Base-by-base conservation (phyloP, 1,140 invertebrate species). In the Cyphomyrmex costatus region DNA sequence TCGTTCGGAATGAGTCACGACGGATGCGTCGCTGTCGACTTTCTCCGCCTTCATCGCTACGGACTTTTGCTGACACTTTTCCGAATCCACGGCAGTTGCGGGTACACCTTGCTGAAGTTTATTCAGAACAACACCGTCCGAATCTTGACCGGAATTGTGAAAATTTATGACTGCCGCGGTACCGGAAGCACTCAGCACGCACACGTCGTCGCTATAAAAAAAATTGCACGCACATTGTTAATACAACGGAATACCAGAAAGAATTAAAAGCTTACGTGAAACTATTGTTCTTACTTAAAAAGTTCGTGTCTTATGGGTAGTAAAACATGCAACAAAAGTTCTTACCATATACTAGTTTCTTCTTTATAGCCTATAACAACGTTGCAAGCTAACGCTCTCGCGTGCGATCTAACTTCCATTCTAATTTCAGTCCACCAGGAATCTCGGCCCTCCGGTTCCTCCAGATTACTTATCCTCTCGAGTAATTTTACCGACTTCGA, bases 391-490 rank as follows among this genome's bases (percentile, higher is more conserved):
- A 99, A 95, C 21, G 98, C 97, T 77, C 98, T 96, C 5, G 98
- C 98, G 94, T 99, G 98, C 7, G 98, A 98, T 3, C 98, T 95
- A 79, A 99, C 97, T 96, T 99, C 99, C 95, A 98, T 98, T 61
- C 99, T 95, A 14, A 99, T 95, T 95, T 99, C 98, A 0, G 97
- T 98, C 98, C 98, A 99, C 98, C 99, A 99, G 8, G 97, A 96
- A 93, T 99, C 98, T 53, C 99, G 96, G 1, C 98, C 97, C 92
- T 99, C 98, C 1, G 98, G 97, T 92, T 99, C 98, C 94, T 98
- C 98, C 82, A 97, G 94, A 94, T 97, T 97, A 19, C 96, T 96
- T 58, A 98, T 98, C 85, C 97, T 95, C 92, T 98, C 98, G 1
- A 99, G 94, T 21, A 99, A 93, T 95, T 99, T 99, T 0, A 99